Percentiles rank a stretch among this genome's conserved stretches.
phyloP scores from a whole-genome alignment of 1,140 invertebrate species.

The Maniola jurtina region DNA sequence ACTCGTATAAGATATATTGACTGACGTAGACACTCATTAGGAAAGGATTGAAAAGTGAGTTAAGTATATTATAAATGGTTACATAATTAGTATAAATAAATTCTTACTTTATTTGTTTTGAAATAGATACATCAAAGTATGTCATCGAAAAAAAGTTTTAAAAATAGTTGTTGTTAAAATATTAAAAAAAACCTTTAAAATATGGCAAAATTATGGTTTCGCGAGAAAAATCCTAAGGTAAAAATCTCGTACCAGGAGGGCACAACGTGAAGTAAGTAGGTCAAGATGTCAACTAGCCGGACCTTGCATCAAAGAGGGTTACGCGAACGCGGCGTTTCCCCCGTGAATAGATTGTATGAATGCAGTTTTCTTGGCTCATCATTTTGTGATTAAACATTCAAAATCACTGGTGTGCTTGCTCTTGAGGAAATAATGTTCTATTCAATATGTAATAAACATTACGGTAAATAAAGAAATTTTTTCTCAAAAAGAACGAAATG shows the following conservation, averaged over 20 bases:
- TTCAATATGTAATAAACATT: too few species aligned
- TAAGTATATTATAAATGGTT: too few species aligned
- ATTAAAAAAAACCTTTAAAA: not conserved
- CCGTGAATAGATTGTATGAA: constrained; percentile 14
- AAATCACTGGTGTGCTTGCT: not conserved
- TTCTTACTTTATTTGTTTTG: too few species aligned
- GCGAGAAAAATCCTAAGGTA: constrained; percentile 3
- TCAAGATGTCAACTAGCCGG: constrained; percentile 14
- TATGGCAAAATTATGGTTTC: not conserved
- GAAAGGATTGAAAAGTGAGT: too few species aligned
- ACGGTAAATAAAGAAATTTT: too few species aligned
- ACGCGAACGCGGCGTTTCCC: constrained; percentile 6
- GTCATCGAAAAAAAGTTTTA: too few species aligned
- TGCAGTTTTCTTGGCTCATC: constrained; percentile 11
- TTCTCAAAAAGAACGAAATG: too few species aligned
- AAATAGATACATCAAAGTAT: too few species aligned
- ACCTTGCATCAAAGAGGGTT: constrained; percentile 10
- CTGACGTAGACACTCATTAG: too few species aligned
- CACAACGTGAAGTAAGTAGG: constrained; percentile 2
- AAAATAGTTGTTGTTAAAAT: too few species aligned
- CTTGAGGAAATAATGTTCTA: not conserved
- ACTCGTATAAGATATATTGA: too few species aligned
- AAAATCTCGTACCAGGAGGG: constrained; percentile 4
- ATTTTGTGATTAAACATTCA: constrained; percentile 16
- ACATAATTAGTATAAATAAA: too few species aligned